Conservation (phyloP, 2,888 invertebrate species). For the Perizoma flavofasciatum region DNA sequence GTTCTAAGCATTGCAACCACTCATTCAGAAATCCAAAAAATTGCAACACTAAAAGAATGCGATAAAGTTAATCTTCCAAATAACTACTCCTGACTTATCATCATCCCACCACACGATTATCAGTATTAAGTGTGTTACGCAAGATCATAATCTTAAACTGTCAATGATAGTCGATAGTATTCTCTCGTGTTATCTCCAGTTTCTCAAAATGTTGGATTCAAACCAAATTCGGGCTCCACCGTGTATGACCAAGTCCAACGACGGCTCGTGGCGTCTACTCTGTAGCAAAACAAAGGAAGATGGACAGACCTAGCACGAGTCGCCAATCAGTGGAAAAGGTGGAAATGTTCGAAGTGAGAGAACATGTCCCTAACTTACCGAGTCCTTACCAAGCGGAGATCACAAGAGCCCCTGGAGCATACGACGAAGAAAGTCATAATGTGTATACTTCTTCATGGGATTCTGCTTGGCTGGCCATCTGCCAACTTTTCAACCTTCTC, state of each 20-base stretch:
- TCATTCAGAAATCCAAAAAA: conserved; percentile 48
- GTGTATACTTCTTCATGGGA: conserved; percentile 64
- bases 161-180: conserved; percentile 70
- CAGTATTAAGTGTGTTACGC: conserved; percentile 62
- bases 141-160: conserved; percentile 71
- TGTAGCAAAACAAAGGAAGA: conserved; percentile 46
- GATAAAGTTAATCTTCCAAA: conserved; percentile 63
- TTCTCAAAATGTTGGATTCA: conserved; percentile 46
- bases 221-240: conserved; percentile 38
- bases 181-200: conserved; percentile 62
- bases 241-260: conserved; percentile 31
- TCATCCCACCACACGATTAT: conserved; percentile 50
- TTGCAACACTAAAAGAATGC: conserved; percentile 56
- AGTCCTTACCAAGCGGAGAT: conserved; percentile 70
- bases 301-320: conserved; percentile 77
- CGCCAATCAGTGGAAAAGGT: conserved; percentile 70
- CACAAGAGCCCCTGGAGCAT: conserved; percentile 67
- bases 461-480: conserved; percentile 72
- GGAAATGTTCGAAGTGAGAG: conserved; percentile 75
- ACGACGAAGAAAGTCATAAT: conserved; percentile 72
- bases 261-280: conserved; percentile 57
- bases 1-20: conserved; percentile 28
- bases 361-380: conserved; percentile 58
- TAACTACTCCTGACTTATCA: conserved; percentile 39
- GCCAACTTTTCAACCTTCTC: conserved; percentile 71